phyloP scores from a whole-genome alignment of 2,888 invertebrate species.

The Papilio protenor region DNA sequence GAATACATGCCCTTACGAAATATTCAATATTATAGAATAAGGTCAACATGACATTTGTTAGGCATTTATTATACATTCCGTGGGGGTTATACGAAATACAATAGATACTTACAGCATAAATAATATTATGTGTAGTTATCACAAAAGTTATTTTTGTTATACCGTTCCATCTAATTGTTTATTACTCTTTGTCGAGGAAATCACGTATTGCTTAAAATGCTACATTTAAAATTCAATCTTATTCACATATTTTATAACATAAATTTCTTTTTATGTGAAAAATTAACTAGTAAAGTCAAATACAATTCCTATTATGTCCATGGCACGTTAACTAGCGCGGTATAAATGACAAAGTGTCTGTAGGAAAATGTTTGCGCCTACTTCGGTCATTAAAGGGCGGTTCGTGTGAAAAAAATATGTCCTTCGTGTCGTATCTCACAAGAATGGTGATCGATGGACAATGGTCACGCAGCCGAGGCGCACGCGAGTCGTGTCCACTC shows the following conservation, averaged over 20 bases:
- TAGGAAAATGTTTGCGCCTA: conserved; percentile 47
- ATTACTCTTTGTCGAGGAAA: no score
- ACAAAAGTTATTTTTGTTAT: neutral
- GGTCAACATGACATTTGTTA: conserved; percentile 14
- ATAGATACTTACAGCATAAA: neutral
- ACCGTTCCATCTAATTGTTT: neutral
- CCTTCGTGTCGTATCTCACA: conserved; percentile 71
- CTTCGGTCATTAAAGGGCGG: conserved; percentile 48
- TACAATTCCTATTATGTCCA: neutral
- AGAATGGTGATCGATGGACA: conserved; percentile 72
- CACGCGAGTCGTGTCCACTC: conserved; percentile 65
- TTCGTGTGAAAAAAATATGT: conserved; percentile 72
- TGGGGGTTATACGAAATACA: neutral
- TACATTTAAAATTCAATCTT: neutral
- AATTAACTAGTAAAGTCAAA: neutral
- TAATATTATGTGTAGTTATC: neutral
- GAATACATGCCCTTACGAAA: conserved; percentile 12
- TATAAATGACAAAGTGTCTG: conserved; percentile 46
- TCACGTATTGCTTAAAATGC: no score
- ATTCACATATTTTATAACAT: neutral
- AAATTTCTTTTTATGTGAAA: neutral
- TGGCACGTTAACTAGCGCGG: conserved; percentile 2
- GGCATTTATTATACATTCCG: conserved; percentile 1
- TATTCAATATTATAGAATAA: conserved; percentile 12
- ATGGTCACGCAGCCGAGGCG: conserved; percentile 68